Base-by-base conservation (phyloP, 2,113 vertebrate species). In the Phylloscopus trochilus region DNA sequence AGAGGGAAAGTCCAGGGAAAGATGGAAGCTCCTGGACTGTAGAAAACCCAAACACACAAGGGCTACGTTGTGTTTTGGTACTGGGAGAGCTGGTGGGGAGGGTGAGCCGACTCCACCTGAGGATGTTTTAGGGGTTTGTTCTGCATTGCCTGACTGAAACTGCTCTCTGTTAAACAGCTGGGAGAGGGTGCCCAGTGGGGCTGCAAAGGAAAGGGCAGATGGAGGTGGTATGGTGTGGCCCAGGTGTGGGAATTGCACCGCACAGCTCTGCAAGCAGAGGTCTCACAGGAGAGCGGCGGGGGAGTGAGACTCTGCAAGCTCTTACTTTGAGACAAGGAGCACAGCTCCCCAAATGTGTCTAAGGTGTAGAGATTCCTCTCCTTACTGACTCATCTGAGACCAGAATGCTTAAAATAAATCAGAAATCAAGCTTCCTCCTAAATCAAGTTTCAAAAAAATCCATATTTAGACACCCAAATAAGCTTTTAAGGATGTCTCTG, bases 351-450 rank as follows among this genome's bases (percentile, higher is more conserved):
- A 75, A 52, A 81, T 0, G 5, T 41, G n/a, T 39, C 56, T 16
- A 17, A 92, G 53, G 62, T 75, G 47, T 22, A 49, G 47, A 81
- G 62, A 64, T 88, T 77, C 76, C 30, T 93, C 26, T 58, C 33
- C 43, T 88, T 60, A 78, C 56, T 87, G 88, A 89, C 49, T 90
- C 83, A 83, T 86, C 73, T 75, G 77, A 86, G 46, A 60, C 41
- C 56, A 96, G n/a, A 17, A 49, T 59, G 41, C 78, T 94, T 90
- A 81, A 94, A 93, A 95, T 67, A 80, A 86, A 78, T 22, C 52
- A 30, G 44, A 90, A 86, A n/a, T 67, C 47, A 90, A 67, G 52
- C 22, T 80, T 83, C 55, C 28, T 41, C 52, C 35, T 55, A 84
- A 90, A 46, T 69, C 44, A 83, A 30, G 12, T 28, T 77, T 70